Evolutionary conservation across 2,797 vertebrate genomes (phyloP).

Genomic region (Chanos chanos): DNA sequence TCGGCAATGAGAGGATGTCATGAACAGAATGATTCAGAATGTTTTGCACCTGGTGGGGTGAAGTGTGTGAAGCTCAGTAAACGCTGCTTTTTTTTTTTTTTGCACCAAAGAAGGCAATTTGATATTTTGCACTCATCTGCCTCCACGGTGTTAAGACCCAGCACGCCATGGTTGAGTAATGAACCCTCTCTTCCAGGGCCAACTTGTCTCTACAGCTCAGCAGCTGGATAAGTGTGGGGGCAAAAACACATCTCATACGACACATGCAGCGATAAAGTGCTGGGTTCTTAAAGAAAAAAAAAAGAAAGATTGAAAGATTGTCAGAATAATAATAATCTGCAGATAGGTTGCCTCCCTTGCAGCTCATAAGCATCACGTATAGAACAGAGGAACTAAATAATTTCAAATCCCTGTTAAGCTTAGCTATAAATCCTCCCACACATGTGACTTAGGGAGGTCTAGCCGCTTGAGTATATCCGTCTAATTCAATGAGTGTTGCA

Average conservation of each 20-base stretch:
- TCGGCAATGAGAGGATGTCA: constrained; percentile 29
- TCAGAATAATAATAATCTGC: constrained; percentile 15
- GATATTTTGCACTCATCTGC: constrained; percentile 42
- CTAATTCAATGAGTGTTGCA: not conserved
- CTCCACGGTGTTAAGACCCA: constrained; percentile 16
- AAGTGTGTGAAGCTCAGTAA: constrained; percentile 26
- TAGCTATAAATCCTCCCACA: constrained; percentile 19
- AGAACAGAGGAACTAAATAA: constrained; percentile 17
- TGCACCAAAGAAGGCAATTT: constrained; percentile 31
- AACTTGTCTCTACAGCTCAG: constrained; percentile 24
- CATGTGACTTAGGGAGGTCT: not conserved
- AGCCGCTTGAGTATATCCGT: not conserved
- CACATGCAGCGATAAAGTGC: no score
- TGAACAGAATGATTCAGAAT: constrained; percentile 41
- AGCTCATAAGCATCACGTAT: constrained; percentile 15
- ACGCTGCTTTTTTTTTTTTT: constrained; percentile 36
- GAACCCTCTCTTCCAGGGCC: constrained; percentile 29
- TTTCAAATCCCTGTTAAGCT: constrained; percentile 19
- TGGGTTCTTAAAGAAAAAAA: no score
- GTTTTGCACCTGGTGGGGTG: constrained; percentile 20
- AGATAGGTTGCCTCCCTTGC: not conserved
- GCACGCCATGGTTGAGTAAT: constrained; percentile 29
- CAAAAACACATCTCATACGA: no score
- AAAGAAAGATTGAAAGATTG: no score
- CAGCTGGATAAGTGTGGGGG: constrained; percentile 25